phyloP scores from a whole-genome alignment of 2,888 invertebrate species.

The Phaonia tiefii region DNA sequence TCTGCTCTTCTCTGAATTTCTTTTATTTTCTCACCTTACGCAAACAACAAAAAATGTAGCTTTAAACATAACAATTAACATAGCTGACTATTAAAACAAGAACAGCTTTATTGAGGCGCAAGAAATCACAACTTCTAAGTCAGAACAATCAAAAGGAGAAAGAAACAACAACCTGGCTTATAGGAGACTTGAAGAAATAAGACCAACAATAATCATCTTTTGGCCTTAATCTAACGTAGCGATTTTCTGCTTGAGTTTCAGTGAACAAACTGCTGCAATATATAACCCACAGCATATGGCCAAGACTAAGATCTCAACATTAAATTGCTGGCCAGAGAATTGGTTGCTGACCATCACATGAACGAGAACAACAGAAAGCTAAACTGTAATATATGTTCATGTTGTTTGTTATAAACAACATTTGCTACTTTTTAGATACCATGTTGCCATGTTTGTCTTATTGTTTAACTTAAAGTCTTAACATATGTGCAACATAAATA shows the following conservation, averaged over 20 bases:
- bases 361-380: neutral
- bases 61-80: constrained; percentile 63
- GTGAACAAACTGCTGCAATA: neutral
- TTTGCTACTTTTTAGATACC: constrained; percentile 8
- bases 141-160: too few species aligned
- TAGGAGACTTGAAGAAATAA: neutral
- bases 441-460: neutral
- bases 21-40: neutral
- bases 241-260: neutral
- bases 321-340: neutral
- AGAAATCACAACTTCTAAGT: neutral
- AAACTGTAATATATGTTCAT: constrained; percentile 42
- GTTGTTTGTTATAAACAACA: constrained; percentile 40
- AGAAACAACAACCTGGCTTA: constrained; percentile 39
- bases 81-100: constrained; percentile 27
- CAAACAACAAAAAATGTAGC: constrained; percentile 21
- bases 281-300: constrained; percentile 3
- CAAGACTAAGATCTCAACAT: neutral
- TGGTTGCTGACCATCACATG: neutral
- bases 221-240: constrained; percentile 25
- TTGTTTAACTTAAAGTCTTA: too few species aligned
- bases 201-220: constrained; percentile 33
- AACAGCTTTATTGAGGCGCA: constrained; percentile 2
- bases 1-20: too few species aligned
- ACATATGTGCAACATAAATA: constrained; percentile 58